These are phyloP conservation scores for Orthosia gracilis DNA, from an alignment of 2,888 invertebrate genomes.

Conservation along the genomic window DNA sequence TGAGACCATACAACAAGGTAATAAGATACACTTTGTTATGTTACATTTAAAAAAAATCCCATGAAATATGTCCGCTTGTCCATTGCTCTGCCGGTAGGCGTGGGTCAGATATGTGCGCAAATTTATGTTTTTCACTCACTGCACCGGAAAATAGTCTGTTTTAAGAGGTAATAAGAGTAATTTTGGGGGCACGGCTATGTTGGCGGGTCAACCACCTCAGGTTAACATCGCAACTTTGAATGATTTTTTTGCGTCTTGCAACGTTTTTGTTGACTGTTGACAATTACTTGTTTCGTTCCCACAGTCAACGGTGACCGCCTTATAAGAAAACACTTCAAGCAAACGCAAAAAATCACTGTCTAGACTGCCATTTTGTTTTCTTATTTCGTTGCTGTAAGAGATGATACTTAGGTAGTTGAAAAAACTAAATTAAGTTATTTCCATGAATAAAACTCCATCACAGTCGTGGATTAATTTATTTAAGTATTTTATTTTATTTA, in stretches of 20 bases:
- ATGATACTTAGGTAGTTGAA: not conserved
- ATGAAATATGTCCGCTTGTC: constrained; percentile 89
- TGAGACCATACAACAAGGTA: constrained; percentile 74
- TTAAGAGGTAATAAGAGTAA: constrained; percentile 73
- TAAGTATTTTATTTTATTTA: too few species aligned
- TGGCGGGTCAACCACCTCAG: constrained; percentile 81
- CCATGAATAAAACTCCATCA: not conserved
- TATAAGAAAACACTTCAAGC: constrained; percentile 67
- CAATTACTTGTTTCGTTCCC: constrained; percentile 78
- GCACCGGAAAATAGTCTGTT: constrained; percentile 78
- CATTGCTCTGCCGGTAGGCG: constrained; percentile 85
- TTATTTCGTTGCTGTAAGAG: constrained; percentile 29
- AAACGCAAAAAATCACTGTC: constrained; percentile 59
- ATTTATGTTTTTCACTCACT: constrained; percentile 75
- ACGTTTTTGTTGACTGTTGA: constrained; percentile 77
- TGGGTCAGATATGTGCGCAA: constrained; percentile 85
- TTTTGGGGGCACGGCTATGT: constrained; percentile 61
- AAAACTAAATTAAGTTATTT: constrained; percentile 10
- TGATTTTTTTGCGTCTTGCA: constrained; percentile 73
- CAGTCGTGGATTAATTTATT: too few species aligned
- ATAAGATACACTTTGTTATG: constrained; percentile 76
- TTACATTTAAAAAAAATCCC: constrained; percentile 73
- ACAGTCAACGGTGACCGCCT: constrained; percentile 72
- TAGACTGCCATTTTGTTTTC: constrained; percentile 60
- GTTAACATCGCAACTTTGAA: constrained; percentile 77